Percentiles rank a stretch among this genome's conserved stretches.
These are phyloP conservation scores for Boloria selene DNA, from an alignment of 2,888 invertebrate species.

Conservation along the genomic window DNA sequence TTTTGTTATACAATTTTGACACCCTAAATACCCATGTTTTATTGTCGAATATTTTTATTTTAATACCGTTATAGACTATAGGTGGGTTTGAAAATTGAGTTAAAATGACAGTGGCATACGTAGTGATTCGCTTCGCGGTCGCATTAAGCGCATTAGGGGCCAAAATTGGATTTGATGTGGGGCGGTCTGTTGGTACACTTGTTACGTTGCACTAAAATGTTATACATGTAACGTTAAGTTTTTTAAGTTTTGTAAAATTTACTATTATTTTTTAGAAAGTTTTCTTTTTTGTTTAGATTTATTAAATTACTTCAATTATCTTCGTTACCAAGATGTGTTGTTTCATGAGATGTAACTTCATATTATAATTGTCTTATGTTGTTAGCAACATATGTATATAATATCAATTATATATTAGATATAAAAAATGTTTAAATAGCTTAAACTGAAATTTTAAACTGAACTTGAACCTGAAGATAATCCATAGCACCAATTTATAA, in stretches of 20 bases:
- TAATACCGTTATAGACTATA: slow-evolving; percentile 47
- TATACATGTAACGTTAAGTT: not conserved
- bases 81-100: slow-evolving; percentile 76
- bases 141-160: slow-evolving; percentile 79
- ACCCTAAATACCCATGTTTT: slow-evolving; percentile 73
- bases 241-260: not conserved
- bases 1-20: slow-evolving; percentile 65
- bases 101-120: slow-evolving; percentile 81
- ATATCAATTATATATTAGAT: too few relatives aligned
- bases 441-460: too few relatives aligned
- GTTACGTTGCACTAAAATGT: slow-evolving; percentile 54
- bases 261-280: not conserved
- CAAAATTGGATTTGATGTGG: slow-evolving; percentile 78
- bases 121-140: slow-evolving; percentile 80
- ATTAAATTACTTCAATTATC: too few relatives aligned
- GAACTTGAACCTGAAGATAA: too few relatives aligned
- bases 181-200: slow-evolving; percentile 80
- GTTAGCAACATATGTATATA: too few relatives aligned
- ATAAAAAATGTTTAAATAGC: too few relatives aligned
- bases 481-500: too few relatives aligned
- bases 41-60: slow-evolving; percentile 70
- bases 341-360: too few relatives aligned
- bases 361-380: too few relatives aligned
- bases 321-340: too few relatives aligned
- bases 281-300: not conserved